A percentile compares a stretch with the other conserved stretches of the same genome.
These are phyloP conservation scores for Mus spicilegus DNA, from an alignment of 2,113 vertebrate genomes.

Conservation along the genomic window DNA sequence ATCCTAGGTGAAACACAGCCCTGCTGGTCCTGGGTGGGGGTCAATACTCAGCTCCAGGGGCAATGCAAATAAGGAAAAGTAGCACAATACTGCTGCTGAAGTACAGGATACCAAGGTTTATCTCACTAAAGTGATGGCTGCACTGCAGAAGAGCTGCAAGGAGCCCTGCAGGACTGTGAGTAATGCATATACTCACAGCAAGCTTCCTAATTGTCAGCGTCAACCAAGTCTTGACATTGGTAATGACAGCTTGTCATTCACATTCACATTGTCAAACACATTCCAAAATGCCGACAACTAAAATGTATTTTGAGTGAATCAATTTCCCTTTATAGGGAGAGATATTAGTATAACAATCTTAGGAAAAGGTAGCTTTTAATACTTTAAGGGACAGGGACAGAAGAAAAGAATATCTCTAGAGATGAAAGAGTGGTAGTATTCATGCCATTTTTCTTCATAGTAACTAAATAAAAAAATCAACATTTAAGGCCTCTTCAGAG, in stretches of 20 bases:
- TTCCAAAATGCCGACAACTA: conserved; percentile 64
- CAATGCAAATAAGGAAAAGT: background rate
- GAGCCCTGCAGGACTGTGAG: background rate
- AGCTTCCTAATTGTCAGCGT: rapidly evolving
- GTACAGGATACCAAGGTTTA: background rate
- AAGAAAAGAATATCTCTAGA: conserved; percentile 17
- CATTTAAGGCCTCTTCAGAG: conserved; percentile 77
- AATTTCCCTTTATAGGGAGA: conserved; percentile 39
- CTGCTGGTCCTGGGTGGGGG: background rate
- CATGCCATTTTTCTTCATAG: conserved; percentile 76
- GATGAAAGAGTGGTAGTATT: conserved; percentile 66
- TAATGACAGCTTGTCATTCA: background rate
- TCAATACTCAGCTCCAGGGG: background rate
- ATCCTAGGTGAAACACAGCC: background rate
- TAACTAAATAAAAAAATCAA: conserved; percentile 79
- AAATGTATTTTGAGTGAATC: conserved; percentile 72
- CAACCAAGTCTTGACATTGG: background rate
- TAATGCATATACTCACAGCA: rapidly evolving
- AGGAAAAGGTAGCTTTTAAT: conserved; percentile 49
- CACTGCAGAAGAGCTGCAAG: background rate
- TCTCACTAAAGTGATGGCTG: background rate
- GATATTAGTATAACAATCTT: background rate
- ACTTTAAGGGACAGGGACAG: conserved; percentile 26
- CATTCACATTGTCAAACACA: background rate
- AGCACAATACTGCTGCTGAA: background rate